A percentile compares a stretch with the other conserved stretches of the same genome.
phyloP scores from a whole-genome alignment of 2,888 invertebrate genomes.

The Calliscelio sp. region DNA sequence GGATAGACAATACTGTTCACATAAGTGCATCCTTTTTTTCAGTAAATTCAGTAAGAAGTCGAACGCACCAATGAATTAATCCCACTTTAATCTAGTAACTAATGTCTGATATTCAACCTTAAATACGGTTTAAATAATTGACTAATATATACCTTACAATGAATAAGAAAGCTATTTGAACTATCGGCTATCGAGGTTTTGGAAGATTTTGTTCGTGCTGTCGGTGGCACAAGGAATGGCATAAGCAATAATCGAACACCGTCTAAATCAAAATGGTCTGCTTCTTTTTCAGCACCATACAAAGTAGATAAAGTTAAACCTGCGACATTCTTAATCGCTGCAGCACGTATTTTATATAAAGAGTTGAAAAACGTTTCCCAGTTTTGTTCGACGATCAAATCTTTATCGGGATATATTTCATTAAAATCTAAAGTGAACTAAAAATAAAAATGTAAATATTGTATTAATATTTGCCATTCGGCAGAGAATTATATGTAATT shows the following conservation, averaged over 20 bases:
- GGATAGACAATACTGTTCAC: too few species aligned
- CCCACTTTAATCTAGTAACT: not conserved
- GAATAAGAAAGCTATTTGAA: not conserved
- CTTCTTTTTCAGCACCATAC: not conserved
- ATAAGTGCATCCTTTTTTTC: too few species aligned
- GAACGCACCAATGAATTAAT: too few species aligned
- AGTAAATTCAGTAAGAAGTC: too few species aligned
- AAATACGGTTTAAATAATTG: too few species aligned
- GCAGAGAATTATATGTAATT: too few species aligned
- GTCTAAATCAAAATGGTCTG: not conserved
- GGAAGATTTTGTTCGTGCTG: not conserved
- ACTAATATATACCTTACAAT: not conserved
- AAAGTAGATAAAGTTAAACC: not conserved
- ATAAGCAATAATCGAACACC: not conserved
- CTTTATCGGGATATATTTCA: not conserved
- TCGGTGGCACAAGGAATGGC: conserved; percentile 1
- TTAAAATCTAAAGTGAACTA: not conserved
- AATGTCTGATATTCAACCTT: too few species aligned
- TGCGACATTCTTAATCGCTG: not conserved
- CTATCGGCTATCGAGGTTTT: not conserved
- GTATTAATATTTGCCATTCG: too few species aligned
- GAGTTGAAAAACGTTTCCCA: not conserved
- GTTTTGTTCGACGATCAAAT: not conserved
- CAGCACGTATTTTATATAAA: not conserved
- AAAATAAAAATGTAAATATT: not conserved